Evolutionary conservation across 2,113 vertebrate species (phyloP), one percentile per base, ranked within the genome.

Genomic region (Chaenogobius annularis): DNA sequence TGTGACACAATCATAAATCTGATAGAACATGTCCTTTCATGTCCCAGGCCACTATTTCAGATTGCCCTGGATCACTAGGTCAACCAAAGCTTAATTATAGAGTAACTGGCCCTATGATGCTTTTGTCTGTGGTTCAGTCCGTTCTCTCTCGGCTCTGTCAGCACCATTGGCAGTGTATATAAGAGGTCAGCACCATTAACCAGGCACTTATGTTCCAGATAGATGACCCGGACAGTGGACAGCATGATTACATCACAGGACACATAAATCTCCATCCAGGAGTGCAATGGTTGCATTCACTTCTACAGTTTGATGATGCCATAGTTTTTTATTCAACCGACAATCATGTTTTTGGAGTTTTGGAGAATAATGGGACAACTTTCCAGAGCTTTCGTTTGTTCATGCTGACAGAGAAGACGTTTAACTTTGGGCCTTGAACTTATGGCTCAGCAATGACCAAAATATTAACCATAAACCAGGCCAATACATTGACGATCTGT

Each of bases 131-230:
- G 12, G 15, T 58, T 58, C 20, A 58, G 55, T 22, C 59, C 12
- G 26, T 31, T 31, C 26, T 31, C 26, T 3, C 2, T 46, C 7
- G 10, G 19, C 19, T 19, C 17, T 52, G 50, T 78, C 89, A 86
- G 80, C 72, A 85, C 54, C 81, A 80, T 83, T 82, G 26, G 4
- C 26, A 31, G 26, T 31, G 4, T 31, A 31, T 31, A 31, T 31
- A 31, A 31, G 26, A 31, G 26, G 50, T 78, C 89, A 85, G 80
- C 72, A 85, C 54, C 81, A 80, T 83, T 82, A 78, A 72, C 58
- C 66, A 14, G 52, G 75, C 72, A 62, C 31, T 50, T 43, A 11
- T 74, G 72, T 70, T 72, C 55, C 68, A 35, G 61, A 67, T 35
- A 70, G 15, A 14, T 73, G 55, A 69, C 69, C 64, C 74, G 14